Percentiles rank a stretch among this genome's conserved stretches.
Evolutionary conservation across 2,888 invertebrate species (phyloP).

Genomic region (Cosmia pyralina): DNA sequence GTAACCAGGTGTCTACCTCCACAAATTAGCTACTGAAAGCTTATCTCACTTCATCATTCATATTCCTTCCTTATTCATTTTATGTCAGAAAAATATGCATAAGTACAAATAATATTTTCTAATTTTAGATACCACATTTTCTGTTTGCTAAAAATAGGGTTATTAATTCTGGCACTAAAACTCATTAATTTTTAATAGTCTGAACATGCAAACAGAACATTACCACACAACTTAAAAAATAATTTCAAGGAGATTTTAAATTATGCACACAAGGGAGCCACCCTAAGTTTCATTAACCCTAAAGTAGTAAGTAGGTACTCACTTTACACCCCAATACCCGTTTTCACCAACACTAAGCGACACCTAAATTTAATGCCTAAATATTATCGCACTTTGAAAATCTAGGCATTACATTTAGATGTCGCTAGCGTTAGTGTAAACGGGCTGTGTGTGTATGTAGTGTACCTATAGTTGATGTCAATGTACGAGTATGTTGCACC

Average conservation of each 20-base stretch:
- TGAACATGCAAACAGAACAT: constrained; percentile 29
- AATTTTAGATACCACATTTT: not conserved
- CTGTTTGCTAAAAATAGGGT: constrained; percentile 7
- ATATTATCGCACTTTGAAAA: not conserved
- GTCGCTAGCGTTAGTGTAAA: not conserved
- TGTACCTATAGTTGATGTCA: not conserved
- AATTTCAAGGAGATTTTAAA: constrained; percentile 22
- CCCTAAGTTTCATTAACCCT: constrained; percentile 40
- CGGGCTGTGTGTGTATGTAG: too few species aligned
- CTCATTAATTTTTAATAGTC: constrained; percentile 1
- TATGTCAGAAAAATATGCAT: not conserved
- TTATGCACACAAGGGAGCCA: constrained; percentile 28
- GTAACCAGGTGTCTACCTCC: not conserved
- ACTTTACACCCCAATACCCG: not conserved
- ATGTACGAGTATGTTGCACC: too few species aligned
- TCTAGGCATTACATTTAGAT: not conserved
- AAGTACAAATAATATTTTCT: not conserved
- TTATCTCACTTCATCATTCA: not conserved
- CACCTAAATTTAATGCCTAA: not conserved
- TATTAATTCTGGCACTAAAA: not conserved
- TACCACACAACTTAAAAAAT: constrained; percentile 14
- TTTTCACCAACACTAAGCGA: not conserved
- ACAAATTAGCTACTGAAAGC: not conserved
- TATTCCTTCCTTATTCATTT: not conserved
- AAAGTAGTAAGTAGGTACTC: not conserved